Evolutionary conservation across 1,140 invertebrate genomes (phyloP), one percentile per base, ranked within the genome.

Genomic region (Euschistus heros): DNA sequence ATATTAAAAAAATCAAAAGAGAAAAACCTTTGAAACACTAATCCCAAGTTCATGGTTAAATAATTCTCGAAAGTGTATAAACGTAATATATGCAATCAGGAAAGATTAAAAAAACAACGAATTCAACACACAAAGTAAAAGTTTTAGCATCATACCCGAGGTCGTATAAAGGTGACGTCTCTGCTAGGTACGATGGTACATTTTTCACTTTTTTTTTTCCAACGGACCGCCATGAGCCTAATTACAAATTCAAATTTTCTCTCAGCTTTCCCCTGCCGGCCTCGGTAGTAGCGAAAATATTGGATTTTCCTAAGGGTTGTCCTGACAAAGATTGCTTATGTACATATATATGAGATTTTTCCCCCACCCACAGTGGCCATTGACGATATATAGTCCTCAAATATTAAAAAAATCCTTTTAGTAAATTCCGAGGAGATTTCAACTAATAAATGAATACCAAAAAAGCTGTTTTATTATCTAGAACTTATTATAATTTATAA

Each of bases 271-370:
- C 46, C 47, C 47, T 22, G 5, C n/a, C n/a, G 14, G n/a, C 10
- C n/a, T 18, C n/a, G 47, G 47, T 5, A 50, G 20, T 18, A 8
- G 0, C n/a, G 5, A 18, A 18, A 18, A 50, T 50, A 50, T 50
- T 50, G 47, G 47, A 50, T 50, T 50, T 50, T 50, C 47, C 47
- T 50, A 18, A 50, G 47, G 20, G 47, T 22, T 22, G 47, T 18
- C 4, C n/a, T 18, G 10, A 50, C n/a, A 22, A 50, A 50, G 47
- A 50, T 50, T 20, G 47, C 47, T 50, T 50, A 50, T 50, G 47
- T 50, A 18, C 47, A 50, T 50, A 50, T 22, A 50, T 50, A 50
- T 50, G 47, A 22, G 47, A 50, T 20, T 50, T 50, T 47, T 50
- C n/a, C 14, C 47, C n/a, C 42, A 17, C 17, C 47, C 47, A 8